phyloP scores from a whole-genome alignment of 1,140 invertebrate genomes.

The Acromyrmex echinatior region DNA sequence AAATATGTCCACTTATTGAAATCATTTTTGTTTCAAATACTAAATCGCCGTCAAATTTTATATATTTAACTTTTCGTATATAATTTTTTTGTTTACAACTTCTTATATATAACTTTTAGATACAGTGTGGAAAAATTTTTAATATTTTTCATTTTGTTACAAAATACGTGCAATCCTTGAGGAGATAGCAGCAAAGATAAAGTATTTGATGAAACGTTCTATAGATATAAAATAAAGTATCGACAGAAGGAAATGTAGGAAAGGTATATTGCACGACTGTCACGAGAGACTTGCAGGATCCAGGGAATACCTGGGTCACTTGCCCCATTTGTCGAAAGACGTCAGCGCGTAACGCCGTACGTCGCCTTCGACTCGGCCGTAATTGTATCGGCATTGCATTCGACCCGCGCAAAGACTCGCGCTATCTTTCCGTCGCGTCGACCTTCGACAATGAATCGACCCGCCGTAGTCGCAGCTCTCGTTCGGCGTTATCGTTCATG shows the following conservation, averaged over 20 bases:
- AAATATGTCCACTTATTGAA: too few species aligned
- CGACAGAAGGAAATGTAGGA: background rate
- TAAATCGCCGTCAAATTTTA: too few species aligned
- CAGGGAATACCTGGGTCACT: background rate
- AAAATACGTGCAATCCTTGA: too few species aligned
- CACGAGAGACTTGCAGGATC: background rate
- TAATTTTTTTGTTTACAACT: too few species aligned
- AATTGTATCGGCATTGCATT: conserved; percentile 64
- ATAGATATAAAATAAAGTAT: background rate
- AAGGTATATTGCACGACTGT: background rate
- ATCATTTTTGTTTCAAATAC: too few species aligned
- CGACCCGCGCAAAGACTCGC: conserved; percentile 23
- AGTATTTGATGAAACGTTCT: background rate
- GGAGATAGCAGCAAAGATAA: background rate
- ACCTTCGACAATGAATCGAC: conserved; percentile 48
- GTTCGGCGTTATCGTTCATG: background rate
- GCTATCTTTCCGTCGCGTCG: conserved; percentile 30
- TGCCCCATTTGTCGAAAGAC: conserved; percentile 28
- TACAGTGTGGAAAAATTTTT: too few species aligned
- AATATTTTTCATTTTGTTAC: too few species aligned
- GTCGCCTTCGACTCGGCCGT: conserved; percentile 47
- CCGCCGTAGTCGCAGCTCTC: background rate
- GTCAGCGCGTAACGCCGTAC: conserved; percentile 14
- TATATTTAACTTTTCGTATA: too few species aligned
- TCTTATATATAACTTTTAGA: too few species aligned